Evolutionary conservation across 2,113 vertebrate genomes (phyloP).

Genomic region (Thomomys bottae): DNA sequence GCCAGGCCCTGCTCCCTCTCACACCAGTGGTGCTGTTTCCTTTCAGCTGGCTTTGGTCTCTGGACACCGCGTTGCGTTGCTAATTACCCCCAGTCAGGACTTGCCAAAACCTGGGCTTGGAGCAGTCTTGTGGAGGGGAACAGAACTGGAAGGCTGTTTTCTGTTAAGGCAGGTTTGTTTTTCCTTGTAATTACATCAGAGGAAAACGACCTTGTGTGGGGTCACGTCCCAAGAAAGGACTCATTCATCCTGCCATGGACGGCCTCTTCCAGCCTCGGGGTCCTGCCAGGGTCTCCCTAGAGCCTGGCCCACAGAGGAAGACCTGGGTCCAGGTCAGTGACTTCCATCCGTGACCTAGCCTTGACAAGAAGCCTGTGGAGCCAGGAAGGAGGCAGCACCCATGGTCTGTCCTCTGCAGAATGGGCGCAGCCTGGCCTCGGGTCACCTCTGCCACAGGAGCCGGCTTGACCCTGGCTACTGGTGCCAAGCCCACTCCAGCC

Average conservation of each 20-base stretch:
- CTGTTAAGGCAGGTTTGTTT: slow-evolving; percentile 73
- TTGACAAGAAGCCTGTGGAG: background rate
- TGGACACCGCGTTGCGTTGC: background rate
- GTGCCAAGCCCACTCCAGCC: background rate
- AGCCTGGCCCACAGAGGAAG: background rate
- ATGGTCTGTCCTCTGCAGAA: background rate
- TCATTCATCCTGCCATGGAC: slow-evolving; percentile 44
- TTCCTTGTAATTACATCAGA: slow-evolving; percentile 71
- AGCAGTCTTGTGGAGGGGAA: slow-evolving; percentile 32
- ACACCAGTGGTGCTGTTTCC: background rate
- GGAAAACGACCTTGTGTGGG: slow-evolving; percentile 44
- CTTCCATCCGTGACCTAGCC: rapidly evolving
- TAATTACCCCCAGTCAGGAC: background rate
- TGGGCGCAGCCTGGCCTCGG: no score
- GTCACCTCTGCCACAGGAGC: background rate
- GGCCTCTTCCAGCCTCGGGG: background rate
- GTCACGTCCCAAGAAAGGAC: slow-evolving; percentile 53
- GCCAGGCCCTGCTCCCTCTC: background rate
- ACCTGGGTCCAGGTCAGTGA: background rate
- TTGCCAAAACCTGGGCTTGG: slow-evolving; percentile 34
- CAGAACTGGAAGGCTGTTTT: slow-evolving; percentile 61
- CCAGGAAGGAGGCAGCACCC: background rate
- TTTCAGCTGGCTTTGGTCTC: background rate
- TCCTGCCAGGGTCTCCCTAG: background rate
- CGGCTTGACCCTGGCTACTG: rapidly evolving